phyloP scores from a whole-genome alignment of 2,113 vertebrate species.

The Jaculus jaculus region DNA sequence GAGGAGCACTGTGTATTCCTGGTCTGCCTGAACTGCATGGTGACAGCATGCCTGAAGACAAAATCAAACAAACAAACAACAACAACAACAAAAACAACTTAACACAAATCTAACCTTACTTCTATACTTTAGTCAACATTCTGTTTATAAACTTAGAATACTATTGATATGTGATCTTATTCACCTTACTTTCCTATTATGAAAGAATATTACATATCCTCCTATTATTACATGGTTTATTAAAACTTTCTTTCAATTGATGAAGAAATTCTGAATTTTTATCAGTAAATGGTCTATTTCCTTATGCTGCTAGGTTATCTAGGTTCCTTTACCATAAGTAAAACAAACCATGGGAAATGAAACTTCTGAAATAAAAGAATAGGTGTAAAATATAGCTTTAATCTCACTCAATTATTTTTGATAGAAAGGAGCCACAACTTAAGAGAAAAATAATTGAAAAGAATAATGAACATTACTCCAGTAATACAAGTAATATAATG shows the following conservation, averaged over 20 bases:
- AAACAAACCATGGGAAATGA: neutral
- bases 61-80: no score
- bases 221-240: neutral
- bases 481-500: neutral
- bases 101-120: neutral
- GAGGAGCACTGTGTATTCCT: no score
- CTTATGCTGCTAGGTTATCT: neutral
- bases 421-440: neutral
- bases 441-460: constrained; percentile 19
- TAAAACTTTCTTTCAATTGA: neutral
- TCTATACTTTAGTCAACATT: neutral
- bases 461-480: neutral
- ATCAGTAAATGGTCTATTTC: no score
- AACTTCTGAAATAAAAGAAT: neutral
- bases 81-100: no score
- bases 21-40: no score
- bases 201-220: neutral
- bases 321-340: neutral
- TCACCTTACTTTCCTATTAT: neutral
- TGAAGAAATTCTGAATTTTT: neutral
- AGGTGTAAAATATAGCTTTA: neutral
- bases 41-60: no score
- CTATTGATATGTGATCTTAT: neutral
- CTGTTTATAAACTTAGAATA: neutral
- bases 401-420: neutral